Evolutionary conservation across 2,888 invertebrate genomes (phyloP), one percentile per base, ranked within the genome.

Genomic region (Polymixis flavicincta): DNA sequence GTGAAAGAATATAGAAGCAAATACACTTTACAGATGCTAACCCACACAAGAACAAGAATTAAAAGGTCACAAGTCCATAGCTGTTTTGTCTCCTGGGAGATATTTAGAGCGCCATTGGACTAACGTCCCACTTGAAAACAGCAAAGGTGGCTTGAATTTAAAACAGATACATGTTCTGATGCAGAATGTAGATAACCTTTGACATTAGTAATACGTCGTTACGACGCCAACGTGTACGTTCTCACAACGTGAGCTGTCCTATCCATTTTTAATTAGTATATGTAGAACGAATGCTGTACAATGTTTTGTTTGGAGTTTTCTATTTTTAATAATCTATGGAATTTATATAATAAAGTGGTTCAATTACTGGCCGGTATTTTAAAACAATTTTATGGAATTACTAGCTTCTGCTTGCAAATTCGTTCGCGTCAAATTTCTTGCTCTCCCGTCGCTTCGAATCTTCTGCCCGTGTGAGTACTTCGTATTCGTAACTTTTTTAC

Each of bases 111-210:
- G 42, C 76, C 54, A 75, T 67, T 54, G 80, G 48, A 60, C 78
- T 65, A 82, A 71, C 63, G 65, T 83, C 37, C 71, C 50, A 78
- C 78, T 82, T 72, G 78, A 83, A 71, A 80, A 72, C 80, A 72
- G 83, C 78, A 78, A 70, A 69, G 68, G 70, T 83, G 57, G 65
- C 78, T 72, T 66, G 80, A 81, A 83, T 81, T 78, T 83, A 68
- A 83, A 81, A 83, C 65, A 83, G 78, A 78, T 66, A 80, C 80
- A 80, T 82, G 78, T 42, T 69, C 83, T 71, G 80, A 77, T 80
- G 11, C 59, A 48, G 22, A 73, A 80, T 79, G 54, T 74, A 61
- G 80, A 80, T 25, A 74, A 42, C 50, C 80, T 79, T 80, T 74
- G 66, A 59, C 65, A 78, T 81, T 74, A 63, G 67, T 73, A 55